Base-by-base conservation (phyloP, 2,888 invertebrate species). In the Andrena dorsata region DNA sequence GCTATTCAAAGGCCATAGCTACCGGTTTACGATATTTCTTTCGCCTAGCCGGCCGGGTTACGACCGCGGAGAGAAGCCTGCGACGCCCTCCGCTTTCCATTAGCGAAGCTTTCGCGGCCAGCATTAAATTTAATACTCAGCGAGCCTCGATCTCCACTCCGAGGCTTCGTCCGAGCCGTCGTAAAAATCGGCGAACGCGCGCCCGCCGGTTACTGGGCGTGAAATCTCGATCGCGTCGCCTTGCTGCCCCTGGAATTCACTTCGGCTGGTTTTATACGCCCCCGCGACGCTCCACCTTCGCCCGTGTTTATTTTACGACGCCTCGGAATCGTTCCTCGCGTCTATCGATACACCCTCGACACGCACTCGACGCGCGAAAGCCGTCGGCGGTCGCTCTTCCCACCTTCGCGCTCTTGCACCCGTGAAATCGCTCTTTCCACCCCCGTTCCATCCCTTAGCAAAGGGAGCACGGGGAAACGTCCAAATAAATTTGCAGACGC, bases 321-420 rank as follows among this genome's bases (percentile, higher is more conserved):
- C 1, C 30, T 53, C 51, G 66, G 20, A 49, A 66, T 66, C 66
- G 53, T 20, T 53, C 13, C 30, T 66, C 13, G 51, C 30, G 23
- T 53, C 6, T 23, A 32, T 51, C 30, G 66, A 51, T 66, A 66
- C 20, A 30, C 65, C n/a, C n/a, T 30, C 32, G 60, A 60, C 30
- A 10, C 63, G 63, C 35, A 23, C 10, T 10, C 13, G 30, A 13
- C 51, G 20, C 30, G 35, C 8, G 32, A 30, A 30, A 30, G n/a
- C 20, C 8, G 6, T n/a, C n/a, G n/a, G 16, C 32, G 30, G 6
- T n/a, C n/a, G 16, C 3, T 32, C 13, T 60, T 20, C 32, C 8
- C 10, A 28, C 13, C 20, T n/a, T 51, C 20, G 20, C 20, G 41
- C 7, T 20, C 51, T 20, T 51, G 51, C 8, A 51, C 16, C 13